These are phyloP conservation scores for Trididemnum nubilum DNA, from an alignment of 23 tunicate species.

Conservation along the genomic window DNA sequence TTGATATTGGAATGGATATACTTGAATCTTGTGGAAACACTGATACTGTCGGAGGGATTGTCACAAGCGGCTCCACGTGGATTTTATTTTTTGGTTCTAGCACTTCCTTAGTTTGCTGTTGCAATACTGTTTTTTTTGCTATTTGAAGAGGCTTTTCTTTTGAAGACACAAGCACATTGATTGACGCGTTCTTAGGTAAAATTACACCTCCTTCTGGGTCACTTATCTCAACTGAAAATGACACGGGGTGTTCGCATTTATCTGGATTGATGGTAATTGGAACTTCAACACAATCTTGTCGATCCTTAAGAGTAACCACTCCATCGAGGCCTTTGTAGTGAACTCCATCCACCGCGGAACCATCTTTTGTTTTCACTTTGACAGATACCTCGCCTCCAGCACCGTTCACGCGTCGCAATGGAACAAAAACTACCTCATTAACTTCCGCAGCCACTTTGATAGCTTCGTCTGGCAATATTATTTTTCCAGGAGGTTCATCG, in stretches of 20 bases:
- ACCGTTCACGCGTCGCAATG: conserved; percentile 8
- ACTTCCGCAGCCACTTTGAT: neutral
- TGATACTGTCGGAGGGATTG: neutral
- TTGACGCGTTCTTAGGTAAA: conserved; percentile 4
- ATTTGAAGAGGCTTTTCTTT: neutral
- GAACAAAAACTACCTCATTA: conserved; percentile 1
- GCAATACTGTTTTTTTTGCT: too few species aligned
- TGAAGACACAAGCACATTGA: neutral
- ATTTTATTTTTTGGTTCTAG: neutral
- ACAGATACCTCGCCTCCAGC: conserved; percentile 35
- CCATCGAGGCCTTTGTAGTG: conserved; percentile 53
- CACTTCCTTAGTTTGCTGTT: neutral
- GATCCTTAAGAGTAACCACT: conserved; percentile 38
- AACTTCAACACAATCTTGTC: conserved; percentile 47
- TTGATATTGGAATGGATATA: conserved; percentile 10
- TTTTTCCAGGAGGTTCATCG: conserved; percentile 35
- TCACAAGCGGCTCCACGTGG: neutral
- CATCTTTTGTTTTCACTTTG: conserved; percentile 19
- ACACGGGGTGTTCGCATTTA: conserved; percentile 10
- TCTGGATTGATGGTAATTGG: conserved; percentile 35
- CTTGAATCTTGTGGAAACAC: neutral
- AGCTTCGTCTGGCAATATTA: neutral
- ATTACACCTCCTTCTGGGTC: conserved; percentile 51
- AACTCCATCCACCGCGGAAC: conserved; percentile 41
- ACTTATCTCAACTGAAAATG: conserved; percentile 48